These are phyloP conservation scores for Catharus ustulatus DNA, from an alignment of 2,797 vertebrate species.

Conservation along the genomic window DNA sequence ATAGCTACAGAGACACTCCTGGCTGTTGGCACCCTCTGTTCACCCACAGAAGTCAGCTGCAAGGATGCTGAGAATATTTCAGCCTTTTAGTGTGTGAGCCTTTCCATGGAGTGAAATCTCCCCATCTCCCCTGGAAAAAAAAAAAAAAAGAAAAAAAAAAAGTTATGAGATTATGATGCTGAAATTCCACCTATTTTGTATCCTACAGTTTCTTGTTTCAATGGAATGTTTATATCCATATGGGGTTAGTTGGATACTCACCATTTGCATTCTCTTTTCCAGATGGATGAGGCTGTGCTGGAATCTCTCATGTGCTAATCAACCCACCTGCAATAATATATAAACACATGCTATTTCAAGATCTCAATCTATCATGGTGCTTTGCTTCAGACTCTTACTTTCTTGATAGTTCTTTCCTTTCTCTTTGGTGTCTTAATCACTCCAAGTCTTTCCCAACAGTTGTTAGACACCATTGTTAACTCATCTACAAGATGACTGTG, in stretches of 20 bases:
- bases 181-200: neutral
- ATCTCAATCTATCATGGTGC: neutral
- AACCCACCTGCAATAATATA: neutral
- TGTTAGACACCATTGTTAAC: neutral
- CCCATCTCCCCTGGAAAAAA: neutral
- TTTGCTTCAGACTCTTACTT: slow-evolving; percentile 1
- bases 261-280: neutral
- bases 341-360: neutral
- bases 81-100: neutral
- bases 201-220: neutral
- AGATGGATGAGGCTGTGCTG: slow-evolving; percentile 14
- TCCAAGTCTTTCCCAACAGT: neutral
- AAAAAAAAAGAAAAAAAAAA: neutral
- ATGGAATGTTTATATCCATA: neutral
- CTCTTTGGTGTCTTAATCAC: neutral
- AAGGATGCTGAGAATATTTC: neutral
- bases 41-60: neutral
- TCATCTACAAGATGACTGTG: neutral
- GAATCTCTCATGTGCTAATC: neutral
- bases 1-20: neutral
- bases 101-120: neutral
- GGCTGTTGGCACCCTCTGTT: neutral
- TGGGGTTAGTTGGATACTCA: neutral
- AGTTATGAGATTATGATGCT: neutral
- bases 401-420: slow-evolving; percentile 3